Conservation (phyloP, 1,140 invertebrate genomes). For the Rhysida immarginata region DNA sequence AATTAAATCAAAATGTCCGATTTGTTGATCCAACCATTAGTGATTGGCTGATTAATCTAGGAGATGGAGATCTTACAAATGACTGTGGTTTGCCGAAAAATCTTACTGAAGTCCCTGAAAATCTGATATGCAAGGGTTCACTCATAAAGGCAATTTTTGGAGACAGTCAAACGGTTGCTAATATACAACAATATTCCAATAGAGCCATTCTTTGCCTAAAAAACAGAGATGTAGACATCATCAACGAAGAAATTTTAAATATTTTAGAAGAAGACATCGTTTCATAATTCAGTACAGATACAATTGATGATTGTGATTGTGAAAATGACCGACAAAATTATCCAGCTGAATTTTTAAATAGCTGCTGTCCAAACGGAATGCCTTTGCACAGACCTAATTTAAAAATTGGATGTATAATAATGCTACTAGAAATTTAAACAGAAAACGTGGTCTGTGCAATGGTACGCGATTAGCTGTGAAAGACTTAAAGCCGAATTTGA, state of each 20-base stretch:
- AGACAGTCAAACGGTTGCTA: conserved; percentile 2
- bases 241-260: too few relatives aligned
- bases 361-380: too few relatives aligned
- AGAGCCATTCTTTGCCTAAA: conserved; percentile 14
- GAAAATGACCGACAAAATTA: too few relatives aligned
- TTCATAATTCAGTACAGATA: too few relatives aligned
- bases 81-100: conserved; percentile 9
- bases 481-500: neutral
- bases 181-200: conserved; percentile 6
- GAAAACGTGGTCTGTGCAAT: conserved; percentile 11
- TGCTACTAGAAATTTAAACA: conserved; percentile 11
- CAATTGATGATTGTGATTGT: neutral
- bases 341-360: neutral
- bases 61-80: conserved; percentile 15
- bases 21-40: conserved; percentile 14
- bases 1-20: neutral
- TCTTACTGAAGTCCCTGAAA: conserved; percentile 12
- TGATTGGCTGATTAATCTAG: conserved; percentile 15
- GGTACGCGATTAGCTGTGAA: too few relatives aligned
- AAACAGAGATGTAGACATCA: conserved; percentile 8
- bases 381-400: neutral
- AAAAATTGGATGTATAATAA: too few relatives aligned
- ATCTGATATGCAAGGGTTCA: conserved; percentile 5
- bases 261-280: neutral
- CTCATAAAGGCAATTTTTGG: conserved; percentile 11